A percentile compares a stretch with the other conserved stretches of the same genome.
These are phyloP conservation scores for Triplophysa rosa DNA, from an alignment of 2,113 vertebrate species.

Conservation along the genomic window DNA sequence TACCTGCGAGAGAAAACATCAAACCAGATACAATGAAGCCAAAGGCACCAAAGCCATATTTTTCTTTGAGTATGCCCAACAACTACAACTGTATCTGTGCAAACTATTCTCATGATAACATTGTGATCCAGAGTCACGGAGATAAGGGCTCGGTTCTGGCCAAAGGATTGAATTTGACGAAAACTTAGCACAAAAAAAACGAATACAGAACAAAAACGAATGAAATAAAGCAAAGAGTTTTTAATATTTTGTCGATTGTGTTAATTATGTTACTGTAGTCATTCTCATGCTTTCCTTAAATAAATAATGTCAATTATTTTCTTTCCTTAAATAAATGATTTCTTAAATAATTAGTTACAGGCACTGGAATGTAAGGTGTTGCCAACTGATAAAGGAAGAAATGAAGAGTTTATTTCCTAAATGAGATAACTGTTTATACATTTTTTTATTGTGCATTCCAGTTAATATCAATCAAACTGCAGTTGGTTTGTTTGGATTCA, in stretches of 20 bases:
- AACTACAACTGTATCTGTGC: neutral
- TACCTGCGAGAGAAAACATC: neutral
- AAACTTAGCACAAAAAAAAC: neutral
- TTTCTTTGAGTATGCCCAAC: neutral
- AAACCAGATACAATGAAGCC: neutral
- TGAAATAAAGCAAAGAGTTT: too few species aligned
- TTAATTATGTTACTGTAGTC: too few species aligned
- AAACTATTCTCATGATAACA: neutral
- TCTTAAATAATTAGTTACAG: too few species aligned
- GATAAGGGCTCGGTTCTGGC: neutral
- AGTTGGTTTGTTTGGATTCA: too few species aligned
- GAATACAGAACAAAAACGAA: neutral
- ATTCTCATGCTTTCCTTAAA: too few species aligned
- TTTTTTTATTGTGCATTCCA: too few species aligned
- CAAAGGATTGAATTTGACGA: neutral
- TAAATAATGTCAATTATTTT: too few species aligned
- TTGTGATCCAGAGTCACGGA: neutral
- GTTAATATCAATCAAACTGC: too few species aligned
- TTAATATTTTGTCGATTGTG: too few species aligned
- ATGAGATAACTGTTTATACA: too few species aligned
- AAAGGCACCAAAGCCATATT: neutral
- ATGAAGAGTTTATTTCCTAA: too few species aligned
- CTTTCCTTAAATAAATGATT: too few species aligned
- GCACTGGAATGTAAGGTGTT: neutral
- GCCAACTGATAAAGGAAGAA: neutral